Conservation (phyloP, 2,888 invertebrate species). For the Apoderus coryli region DNA sequence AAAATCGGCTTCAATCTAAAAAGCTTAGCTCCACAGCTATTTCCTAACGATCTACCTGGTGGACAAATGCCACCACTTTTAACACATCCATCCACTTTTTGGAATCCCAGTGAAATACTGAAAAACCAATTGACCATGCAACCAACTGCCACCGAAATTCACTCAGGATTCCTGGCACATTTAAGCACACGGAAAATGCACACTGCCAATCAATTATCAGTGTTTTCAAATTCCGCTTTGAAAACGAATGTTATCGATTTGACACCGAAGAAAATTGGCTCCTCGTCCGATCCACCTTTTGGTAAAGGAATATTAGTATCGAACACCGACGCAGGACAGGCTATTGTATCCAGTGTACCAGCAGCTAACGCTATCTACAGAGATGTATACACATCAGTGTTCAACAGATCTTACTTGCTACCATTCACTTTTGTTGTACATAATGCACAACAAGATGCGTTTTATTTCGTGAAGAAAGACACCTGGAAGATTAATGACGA, state of each 20-base stretch:
- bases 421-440: slow-evolving; percentile 81
- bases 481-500: slow-evolving; percentile 82
- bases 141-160: slow-evolving; percentile 45
- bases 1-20: slow-evolving; percentile 74
- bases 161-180: slow-evolving; percentile 73
- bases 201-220: slow-evolving; percentile 58
- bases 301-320: slow-evolving; percentile 79
- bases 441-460: slow-evolving; percentile 79
- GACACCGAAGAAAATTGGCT: slow-evolving; percentile 60
- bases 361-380: slow-evolving; percentile 82
- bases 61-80: slow-evolving; percentile 53
- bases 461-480: slow-evolving; percentile 87
- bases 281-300: slow-evolving; percentile 77
- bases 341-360: slow-evolving; percentile 74
- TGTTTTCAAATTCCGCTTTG: slow-evolving; percentile 65
- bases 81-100: slow-evolving; percentile 40
- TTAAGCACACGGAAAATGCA: slow-evolving; percentile 65
- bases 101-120: slow-evolving; percentile 36
- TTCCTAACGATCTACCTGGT: slow-evolving; percentile 52
- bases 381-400: slow-evolving; percentile 85
- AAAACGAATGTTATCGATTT: slow-evolving; percentile 66
- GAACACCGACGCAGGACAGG: slow-evolving; percentile 60
- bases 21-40: slow-evolving; percentile 75
- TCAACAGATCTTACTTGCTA: slow-evolving; percentile 75
- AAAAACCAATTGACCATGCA: slow-evolving; percentile 40